phyloP scores from a whole-genome alignment of 2,113 vertebrate genomes.

The Odobenus rosmarus region DNA sequence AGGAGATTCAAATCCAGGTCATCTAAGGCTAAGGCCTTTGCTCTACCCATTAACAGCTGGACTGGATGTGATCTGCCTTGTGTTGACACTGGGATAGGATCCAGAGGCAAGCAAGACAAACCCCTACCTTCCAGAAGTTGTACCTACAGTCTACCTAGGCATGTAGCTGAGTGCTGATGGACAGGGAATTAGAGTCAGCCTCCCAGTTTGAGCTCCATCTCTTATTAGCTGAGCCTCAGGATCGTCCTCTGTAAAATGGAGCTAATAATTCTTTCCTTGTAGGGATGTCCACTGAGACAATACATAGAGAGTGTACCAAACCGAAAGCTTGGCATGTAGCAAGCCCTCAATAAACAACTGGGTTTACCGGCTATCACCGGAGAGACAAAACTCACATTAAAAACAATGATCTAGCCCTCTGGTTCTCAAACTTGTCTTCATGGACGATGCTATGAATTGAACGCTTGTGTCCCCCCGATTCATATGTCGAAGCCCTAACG shows the following conservation, averaged over 20 bases:
- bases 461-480: background rate
- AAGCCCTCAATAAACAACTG: background rate
- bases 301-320: background rate
- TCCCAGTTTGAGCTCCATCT: background rate
- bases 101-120: background rate
- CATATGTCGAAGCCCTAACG: background rate
- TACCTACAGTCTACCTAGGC: background rate
- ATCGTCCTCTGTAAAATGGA: background rate
- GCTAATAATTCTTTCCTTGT: background rate
- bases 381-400: background rate
- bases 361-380: background rate
- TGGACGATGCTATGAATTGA: background rate
- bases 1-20: background rate
- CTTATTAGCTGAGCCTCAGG: background rate
- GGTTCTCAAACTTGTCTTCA: background rate
- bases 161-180: background rate
- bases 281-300: background rate
- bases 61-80: background rate
- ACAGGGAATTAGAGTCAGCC: background rate
- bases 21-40: background rate
- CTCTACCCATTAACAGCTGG: background rate
- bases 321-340: background rate
- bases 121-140: background rate
- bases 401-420: background rate
- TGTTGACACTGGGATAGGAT: background rate